These are phyloP conservation scores for Saturnia japonica DNA, from an alignment of 2,888 invertebrate genomes.

Conservation along the genomic window DNA sequence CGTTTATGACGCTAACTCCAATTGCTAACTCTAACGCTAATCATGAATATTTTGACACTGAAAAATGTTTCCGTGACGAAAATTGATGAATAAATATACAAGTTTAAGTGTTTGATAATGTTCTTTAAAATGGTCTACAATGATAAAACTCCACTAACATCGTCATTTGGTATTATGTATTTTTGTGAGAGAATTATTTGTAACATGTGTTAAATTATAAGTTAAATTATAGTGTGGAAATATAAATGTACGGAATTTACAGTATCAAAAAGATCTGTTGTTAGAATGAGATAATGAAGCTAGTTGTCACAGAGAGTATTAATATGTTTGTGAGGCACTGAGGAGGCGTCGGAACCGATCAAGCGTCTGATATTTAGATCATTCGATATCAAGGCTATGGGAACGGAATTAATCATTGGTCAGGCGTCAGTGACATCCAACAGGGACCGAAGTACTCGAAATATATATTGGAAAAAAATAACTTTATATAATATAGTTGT, in stretches of 20 bases:
- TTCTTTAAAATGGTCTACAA: no score
- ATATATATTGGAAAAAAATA: constrained; percentile 30
- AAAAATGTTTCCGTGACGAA: no score
- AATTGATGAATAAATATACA: no score
- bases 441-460: constrained; percentile 47
- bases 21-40: no score
- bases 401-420: constrained; percentile 17
- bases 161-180: background rate
- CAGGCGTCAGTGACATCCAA: constrained; percentile 25
- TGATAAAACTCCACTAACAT: background rate
- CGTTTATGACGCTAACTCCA: no score
- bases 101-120: no score
- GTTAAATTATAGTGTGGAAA: background rate
- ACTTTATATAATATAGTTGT: no score
- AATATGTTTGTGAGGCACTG: background rate
- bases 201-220: no score
- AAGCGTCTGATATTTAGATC: background rate
- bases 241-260: background rate
- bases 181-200: background rate
- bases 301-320: background rate
- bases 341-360: constrained; percentile 4
- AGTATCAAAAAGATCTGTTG: background rate
- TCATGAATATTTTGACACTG: no score
- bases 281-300: background rate
- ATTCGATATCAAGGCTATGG: constrained; percentile 16